Conservation (phyloP, 2,113 vertebrate genomes). For the Pedetes capensis region DNA sequence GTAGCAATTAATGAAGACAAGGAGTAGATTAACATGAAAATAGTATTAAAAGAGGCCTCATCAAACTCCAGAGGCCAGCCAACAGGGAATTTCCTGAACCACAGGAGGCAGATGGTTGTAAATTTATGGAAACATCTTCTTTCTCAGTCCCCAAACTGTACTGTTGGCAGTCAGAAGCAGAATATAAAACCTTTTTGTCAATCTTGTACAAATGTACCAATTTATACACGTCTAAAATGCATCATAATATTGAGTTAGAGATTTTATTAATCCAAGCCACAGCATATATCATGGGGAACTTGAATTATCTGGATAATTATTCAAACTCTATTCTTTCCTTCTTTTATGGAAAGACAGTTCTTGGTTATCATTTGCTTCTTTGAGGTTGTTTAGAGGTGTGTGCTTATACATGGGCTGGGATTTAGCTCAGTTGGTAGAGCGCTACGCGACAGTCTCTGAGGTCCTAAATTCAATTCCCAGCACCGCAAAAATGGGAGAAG, state of each 20-base stretch:
- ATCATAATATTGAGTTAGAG: background rate
- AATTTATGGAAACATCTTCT: slow-evolving; percentile 11
- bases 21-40: background rate
- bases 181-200: background rate
- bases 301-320: background rate
- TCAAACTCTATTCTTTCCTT: background rate
- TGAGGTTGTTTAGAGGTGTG: background rate
- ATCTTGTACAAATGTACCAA: background rate
- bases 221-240: background rate
- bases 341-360: background rate
- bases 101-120: background rate
- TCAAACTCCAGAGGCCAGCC: background rate
- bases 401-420: background rate
- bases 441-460: too few species aligned
- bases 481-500: too few species aligned
- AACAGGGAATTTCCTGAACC: background rate
- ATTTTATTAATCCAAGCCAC: background rate
- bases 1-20: slow-evolving; percentile 36
- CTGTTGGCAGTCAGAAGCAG: background rate
- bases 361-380: background rate
- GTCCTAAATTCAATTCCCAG: too few species aligned
- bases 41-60: background rate
- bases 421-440: too few species aligned
- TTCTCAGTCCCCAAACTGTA: background rate
- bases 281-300: background rate